These are phyloP conservation scores for Catocala fraxini DNA, from an alignment of 2,888 invertebrate species.

Conservation along the genomic window DNA sequence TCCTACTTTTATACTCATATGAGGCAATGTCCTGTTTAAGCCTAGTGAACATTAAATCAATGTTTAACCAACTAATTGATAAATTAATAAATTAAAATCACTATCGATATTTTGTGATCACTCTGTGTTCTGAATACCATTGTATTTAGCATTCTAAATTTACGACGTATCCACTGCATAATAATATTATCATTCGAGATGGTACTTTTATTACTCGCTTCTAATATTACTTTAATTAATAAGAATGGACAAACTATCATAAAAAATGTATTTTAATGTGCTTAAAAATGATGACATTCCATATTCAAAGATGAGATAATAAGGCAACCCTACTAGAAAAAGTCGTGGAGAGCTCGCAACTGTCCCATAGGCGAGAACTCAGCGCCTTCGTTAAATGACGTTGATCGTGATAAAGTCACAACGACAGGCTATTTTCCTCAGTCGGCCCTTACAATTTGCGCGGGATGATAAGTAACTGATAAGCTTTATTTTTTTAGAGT, in stretches of 20 bases:
- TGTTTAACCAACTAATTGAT: no score
- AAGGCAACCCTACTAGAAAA: slow-evolving; percentile 21
- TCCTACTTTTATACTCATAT: no score
- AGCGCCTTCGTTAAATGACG: slow-evolving; percentile 44
- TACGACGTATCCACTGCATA: no score
- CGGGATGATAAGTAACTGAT: slow-evolving; percentile 35
- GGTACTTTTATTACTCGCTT: no score
- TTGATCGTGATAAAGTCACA: slow-evolving; percentile 42
- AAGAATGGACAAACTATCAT: background rate
- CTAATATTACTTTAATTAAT: background rate
- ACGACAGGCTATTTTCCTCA: slow-evolving; percentile 29
- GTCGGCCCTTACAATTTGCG: slow-evolving; percentile 38
- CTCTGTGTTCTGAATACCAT: no score
- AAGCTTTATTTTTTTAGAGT: slow-evolving; percentile 30
- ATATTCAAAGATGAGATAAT: background rate
- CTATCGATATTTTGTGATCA: no score
- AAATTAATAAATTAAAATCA: no score
- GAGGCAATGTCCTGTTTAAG: no score
- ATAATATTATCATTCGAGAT: no score
- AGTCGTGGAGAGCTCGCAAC: slow-evolving; percentile 25
- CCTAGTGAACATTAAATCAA: no score
- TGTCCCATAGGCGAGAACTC: slow-evolving; percentile 27
- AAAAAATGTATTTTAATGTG: background rate
- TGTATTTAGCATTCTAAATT: no score
- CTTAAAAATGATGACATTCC: background rate